These are phyloP conservation scores for Drosophila tani DNA, from an alignment of 1,140 invertebrate species.

Conservation along the genomic window DNA sequence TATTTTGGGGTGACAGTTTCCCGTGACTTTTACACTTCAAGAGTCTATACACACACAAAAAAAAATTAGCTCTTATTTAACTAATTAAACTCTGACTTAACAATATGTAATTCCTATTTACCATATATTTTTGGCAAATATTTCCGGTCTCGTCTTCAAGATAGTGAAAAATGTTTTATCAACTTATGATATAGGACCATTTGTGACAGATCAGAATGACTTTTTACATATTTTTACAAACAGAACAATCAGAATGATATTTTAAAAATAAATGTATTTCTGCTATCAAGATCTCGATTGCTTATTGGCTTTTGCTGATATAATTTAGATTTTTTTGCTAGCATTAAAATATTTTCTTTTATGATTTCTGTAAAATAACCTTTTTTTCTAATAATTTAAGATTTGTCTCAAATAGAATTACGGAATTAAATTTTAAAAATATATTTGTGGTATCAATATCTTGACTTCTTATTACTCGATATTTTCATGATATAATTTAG, in stretches of 20 bases:
- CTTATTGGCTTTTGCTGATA: too few species aligned
- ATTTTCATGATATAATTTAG: too few species aligned
- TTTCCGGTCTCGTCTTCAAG: neutral
- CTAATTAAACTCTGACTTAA: neutral
- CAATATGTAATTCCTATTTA: neutral
- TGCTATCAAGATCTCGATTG: too few species aligned
- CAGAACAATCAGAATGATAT: neutral
- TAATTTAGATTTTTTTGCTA: too few species aligned
- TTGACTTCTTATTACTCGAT: neutral
- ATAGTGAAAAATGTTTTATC: neutral
- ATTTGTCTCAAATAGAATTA: too few species aligned
- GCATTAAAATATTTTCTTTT: neutral
- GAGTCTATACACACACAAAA: slow-evolving; percentile 4
- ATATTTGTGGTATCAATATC: neutral
- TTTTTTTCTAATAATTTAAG: too few species aligned
- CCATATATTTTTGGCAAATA: neutral
- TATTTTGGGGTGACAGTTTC: slow-evolving; percentile 53
- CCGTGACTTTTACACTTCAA: slow-evolving; percentile 38
- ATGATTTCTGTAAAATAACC: neutral
- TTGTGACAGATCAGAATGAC: slow-evolving; percentile 2
- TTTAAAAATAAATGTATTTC: too few species aligned
- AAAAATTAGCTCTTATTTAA: neutral
- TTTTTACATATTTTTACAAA: neutral
- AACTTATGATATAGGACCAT: neutral
- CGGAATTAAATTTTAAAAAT: too few species aligned